phyloP scores from a whole-genome alignment of 2,888 invertebrate genomes.

The Scaptomyza flava region DNA sequence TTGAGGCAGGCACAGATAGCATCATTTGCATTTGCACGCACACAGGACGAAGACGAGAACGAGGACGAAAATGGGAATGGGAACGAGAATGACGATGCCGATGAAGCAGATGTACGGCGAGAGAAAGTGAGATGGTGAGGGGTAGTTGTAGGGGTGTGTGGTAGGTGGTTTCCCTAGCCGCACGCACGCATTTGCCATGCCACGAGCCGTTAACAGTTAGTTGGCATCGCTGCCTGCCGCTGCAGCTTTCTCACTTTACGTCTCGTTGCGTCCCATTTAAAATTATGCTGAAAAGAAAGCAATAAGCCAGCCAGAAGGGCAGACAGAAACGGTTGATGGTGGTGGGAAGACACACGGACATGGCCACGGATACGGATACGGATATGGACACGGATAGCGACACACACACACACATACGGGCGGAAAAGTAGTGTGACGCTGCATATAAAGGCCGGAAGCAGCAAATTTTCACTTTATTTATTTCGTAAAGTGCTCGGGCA shows the following conservation, averaged over 20 bases:
- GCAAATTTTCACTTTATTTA: slow-evolving; percentile 79
- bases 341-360: slow-evolving; percentile 53
- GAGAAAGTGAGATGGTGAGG: background rate
- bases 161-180: slow-evolving; percentile 37
- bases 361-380: slow-evolving; percentile 69
- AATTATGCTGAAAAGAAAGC: slow-evolving; percentile 67
- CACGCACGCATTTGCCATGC: slow-evolving; percentile 61
- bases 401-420: slow-evolving; percentile 6
- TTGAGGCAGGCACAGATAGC: slow-evolving; percentile 60
- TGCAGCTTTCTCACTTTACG: slow-evolving; percentile 76
- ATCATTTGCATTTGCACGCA: slow-evolving; percentile 71
- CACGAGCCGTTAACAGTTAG: slow-evolving; percentile 76
- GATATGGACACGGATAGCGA: slow-evolving; percentile 64
- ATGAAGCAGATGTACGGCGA: background rate
- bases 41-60: slow-evolving; percentile 8
- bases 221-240: slow-evolving; percentile 46
- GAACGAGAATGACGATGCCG: slow-evolving; percentile 5
- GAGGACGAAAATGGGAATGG: background rate
- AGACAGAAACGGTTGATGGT: background rate
- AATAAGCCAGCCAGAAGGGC: slow-evolving; percentile 12
- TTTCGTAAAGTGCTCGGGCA: slow-evolving; percentile 74
- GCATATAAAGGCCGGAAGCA: slow-evolving; percentile 73
- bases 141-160: too few species aligned
- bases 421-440: slow-evolving; percentile 36
- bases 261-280: slow-evolving; percentile 80